Evolutionary conservation across 2,113 vertebrate species (phyloP).

Genomic region (Hypomesus transpacificus): DNA sequence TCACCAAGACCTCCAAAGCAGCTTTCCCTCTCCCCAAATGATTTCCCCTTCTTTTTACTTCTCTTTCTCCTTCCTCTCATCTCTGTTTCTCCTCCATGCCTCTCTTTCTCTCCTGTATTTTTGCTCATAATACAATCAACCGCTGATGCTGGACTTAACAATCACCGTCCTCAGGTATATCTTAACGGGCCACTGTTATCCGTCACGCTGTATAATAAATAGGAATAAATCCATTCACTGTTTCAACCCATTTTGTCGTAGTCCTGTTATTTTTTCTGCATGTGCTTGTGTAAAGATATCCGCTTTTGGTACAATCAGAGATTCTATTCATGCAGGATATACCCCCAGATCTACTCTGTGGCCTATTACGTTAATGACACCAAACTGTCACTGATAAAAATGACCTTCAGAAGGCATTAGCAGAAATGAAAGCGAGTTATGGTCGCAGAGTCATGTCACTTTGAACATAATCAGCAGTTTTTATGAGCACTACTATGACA

Average conservation of each 20-base stretch:
- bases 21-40: constrained; percentile 21
- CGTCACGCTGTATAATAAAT: constrained; percentile 56
- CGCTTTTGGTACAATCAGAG: neutral
- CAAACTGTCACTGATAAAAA: no score
- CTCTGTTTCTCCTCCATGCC: neutral
- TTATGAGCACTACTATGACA: neutral
- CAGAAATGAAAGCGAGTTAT: neutral
- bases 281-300: neutral
- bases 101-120: constrained; percentile 23
- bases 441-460: neutral
- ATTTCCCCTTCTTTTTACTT: constrained; percentile 15
- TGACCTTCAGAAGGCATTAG: no score
- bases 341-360: no score
- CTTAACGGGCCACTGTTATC: constrained; percentile 41
- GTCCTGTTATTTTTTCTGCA: neutral
- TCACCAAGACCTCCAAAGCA: constrained; percentile 31
- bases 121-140: constrained; percentile 36
- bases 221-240: constrained; percentile 4
- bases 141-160: constrained; percentile 55
- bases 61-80: neutral
- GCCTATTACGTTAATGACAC: no score
- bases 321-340: neutral
- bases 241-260: constrained; percentile 20
- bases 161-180: constrained; percentile 69
- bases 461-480: neutral